Conservation (phyloP, 2,888 invertebrate genomes). For the Tenthredo distinguenda region DNA sequence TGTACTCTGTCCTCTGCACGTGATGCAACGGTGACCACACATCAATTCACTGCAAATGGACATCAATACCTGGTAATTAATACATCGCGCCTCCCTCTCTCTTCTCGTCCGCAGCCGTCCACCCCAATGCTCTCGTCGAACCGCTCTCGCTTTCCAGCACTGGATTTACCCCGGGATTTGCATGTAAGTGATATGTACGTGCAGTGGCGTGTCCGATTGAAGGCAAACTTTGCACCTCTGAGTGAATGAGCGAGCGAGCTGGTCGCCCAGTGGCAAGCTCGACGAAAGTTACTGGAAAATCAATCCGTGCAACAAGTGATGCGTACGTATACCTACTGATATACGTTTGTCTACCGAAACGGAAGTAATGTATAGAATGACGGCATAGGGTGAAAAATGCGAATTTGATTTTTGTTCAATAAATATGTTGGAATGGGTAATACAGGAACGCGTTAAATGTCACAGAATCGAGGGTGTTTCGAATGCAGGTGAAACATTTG, state of each 20-base stretch:
- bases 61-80: conserved; percentile 78
- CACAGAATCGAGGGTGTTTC: not conserved
- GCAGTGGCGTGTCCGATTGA: conserved; percentile 26
- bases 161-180: conserved; percentile 73
- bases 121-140: conserved; percentile 61
- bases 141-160: conserved; percentile 62
- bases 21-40: conserved; percentile 78
- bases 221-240: conserved; percentile 34
- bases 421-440: not conserved
- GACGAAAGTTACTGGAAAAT: conserved; percentile 20
- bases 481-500: conserved; percentile 15
- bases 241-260: not conserved
- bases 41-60: conserved; percentile 79
- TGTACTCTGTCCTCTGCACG: conserved; percentile 70
- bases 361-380: not conserved
- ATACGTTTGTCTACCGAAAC: not conserved
- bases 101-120: conserved; percentile 57
- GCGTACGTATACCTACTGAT: not conserved
- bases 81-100: conserved; percentile 76
- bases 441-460: not conserved
- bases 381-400: not conserved
- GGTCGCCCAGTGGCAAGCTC: not conserved
- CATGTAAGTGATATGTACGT: conserved; percentile 74
- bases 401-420: not conserved
- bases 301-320: conserved; percentile 47